Conservation (phyloP, 1,140 invertebrate genomes). For the Stegodyphus dumicola region DNA sequence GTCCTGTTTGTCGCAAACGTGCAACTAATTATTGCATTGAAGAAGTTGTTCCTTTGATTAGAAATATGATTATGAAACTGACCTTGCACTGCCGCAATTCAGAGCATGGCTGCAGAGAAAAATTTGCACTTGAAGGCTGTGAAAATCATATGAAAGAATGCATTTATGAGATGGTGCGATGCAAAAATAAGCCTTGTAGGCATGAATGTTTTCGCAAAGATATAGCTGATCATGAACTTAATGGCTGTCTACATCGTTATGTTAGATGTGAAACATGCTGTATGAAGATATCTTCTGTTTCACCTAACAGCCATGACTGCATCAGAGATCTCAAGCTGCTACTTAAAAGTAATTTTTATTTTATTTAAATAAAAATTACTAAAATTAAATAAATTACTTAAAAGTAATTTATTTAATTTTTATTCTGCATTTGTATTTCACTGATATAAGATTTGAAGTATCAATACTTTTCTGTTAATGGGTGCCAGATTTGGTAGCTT, state of each 20-base stretch:
- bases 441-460: no score
- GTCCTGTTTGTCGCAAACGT: conserved; percentile 52
- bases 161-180: conserved; percentile 23
- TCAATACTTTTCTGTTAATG: no score
- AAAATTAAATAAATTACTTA: no score
- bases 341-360: background rate
- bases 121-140: conserved; percentile 30
- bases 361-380: no score
- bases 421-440: no score
- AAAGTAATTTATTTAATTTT: background rate
- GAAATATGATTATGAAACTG: conserved; percentile 51
- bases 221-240: conserved; percentile 18
- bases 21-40: conserved; percentile 1
- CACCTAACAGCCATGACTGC: conserved; percentile 26
- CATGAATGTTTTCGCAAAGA: conserved; percentile 12
- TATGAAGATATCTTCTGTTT: background rate
- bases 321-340: conserved; percentile 15
- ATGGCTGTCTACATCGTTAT: conserved; percentile 5
- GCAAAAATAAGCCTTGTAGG: conserved; percentile 38
- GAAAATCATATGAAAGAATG: conserved; percentile 33
- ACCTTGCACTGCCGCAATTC: conserved; percentile 21
- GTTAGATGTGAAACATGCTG: conserved; percentile 10
- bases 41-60: conserved; percentile 31
- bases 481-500: no score
- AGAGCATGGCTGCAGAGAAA: conserved; percentile 27